phyloP scores from a whole-genome alignment of 2,797 vertebrate genomes.

The Australoheros facetus region DNA sequence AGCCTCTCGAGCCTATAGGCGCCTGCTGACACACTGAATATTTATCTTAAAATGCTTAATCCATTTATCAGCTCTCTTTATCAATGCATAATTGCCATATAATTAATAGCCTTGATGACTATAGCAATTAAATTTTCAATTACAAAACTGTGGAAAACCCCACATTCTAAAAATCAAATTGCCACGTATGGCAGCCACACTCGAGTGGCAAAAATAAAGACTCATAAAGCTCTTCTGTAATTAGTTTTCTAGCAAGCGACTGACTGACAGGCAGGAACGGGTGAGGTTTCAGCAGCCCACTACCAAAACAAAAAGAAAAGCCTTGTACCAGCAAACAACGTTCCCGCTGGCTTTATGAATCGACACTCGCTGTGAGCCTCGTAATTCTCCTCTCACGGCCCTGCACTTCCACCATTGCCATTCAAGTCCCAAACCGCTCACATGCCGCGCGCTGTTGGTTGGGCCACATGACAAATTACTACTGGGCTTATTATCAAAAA shows the following conservation, averaged over 20 bases:
- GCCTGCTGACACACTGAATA: background rate
- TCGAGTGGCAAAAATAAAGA: constrained; percentile 34
- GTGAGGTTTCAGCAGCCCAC: constrained; percentile 17
- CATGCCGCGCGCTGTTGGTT: constrained; percentile 56
- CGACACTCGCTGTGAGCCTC: constrained; percentile 57
- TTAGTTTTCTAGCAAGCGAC: constrained; percentile 35
- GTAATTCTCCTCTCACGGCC: constrained; percentile 43
- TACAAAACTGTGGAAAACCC: constrained; percentile 9
- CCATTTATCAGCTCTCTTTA: constrained; percentile 13
- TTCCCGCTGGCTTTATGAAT: constrained; percentile 75
- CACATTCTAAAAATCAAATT: constrained; percentile 9
- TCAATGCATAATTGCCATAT: constrained; percentile 17
- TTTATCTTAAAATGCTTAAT: constrained; percentile 1
- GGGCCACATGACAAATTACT: constrained; percentile 75
- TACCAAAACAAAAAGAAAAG: constrained; percentile 44
- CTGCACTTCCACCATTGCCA: constrained; percentile 58
- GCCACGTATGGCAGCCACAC: background rate
- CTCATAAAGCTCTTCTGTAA: constrained; percentile 31
- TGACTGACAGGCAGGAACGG: constrained; percentile 45
- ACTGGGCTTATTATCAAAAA: constrained; percentile 79
- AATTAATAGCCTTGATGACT: constrained; percentile 31
- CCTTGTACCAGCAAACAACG: constrained; percentile 61
- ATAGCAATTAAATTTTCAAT: constrained; percentile 31
- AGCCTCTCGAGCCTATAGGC: background rate
- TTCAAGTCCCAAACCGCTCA: constrained; percentile 65